Percentiles rank a stretch among this genome's conserved stretches.
Conservation (phyloP, 2,888 invertebrate genomes). For the Pseudeuparius sepicola region DNA sequence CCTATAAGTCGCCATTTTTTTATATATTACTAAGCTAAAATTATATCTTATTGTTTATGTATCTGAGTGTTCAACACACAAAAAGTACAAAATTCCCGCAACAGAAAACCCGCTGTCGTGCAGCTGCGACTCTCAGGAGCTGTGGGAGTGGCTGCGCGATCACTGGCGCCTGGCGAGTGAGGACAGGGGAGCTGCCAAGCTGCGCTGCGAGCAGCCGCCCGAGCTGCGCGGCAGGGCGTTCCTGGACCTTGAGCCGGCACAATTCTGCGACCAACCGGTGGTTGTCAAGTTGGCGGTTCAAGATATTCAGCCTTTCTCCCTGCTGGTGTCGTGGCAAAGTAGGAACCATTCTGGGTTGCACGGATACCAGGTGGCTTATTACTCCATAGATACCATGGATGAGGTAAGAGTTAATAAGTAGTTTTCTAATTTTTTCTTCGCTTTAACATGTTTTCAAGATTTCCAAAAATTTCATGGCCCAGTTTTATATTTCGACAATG, state of each 20-base stretch:
- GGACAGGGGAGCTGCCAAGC: slow-evolving; percentile 43
- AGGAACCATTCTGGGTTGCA: slow-evolving; percentile 75
- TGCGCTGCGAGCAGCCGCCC: slow-evolving; percentile 76
- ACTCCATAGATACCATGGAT: slow-evolving; percentile 52
- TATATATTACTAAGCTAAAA: no score
- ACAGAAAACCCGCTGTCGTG: slow-evolving; percentile 84
- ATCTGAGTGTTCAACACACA: no score
- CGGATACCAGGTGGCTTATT: slow-evolving; percentile 79
- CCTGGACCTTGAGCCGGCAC: slow-evolving; percentile 67
- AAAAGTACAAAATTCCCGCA: no score
- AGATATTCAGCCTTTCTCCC: slow-evolving; percentile 79
- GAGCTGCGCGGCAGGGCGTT: slow-evolving; percentile 67
- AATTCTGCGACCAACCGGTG: slow-evolving; percentile 76
- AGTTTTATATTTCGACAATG: no score
- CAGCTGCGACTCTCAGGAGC: slow-evolving; percentile 80
- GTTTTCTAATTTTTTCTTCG: no score
- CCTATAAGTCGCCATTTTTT: no score
- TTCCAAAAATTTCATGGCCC: no score
- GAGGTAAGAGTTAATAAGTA: no score
- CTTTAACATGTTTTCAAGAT: no score
- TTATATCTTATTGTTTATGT: no score
- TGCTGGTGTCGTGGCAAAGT: slow-evolving; percentile 82
- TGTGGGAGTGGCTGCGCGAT: slow-evolving; percentile 87
- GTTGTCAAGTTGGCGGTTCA: slow-evolving; percentile 77
- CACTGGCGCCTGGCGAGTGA: slow-evolving; percentile 61